Conservation (phyloP, 2,888 invertebrate species). For the Pardosa pseudoannulata region DNA sequence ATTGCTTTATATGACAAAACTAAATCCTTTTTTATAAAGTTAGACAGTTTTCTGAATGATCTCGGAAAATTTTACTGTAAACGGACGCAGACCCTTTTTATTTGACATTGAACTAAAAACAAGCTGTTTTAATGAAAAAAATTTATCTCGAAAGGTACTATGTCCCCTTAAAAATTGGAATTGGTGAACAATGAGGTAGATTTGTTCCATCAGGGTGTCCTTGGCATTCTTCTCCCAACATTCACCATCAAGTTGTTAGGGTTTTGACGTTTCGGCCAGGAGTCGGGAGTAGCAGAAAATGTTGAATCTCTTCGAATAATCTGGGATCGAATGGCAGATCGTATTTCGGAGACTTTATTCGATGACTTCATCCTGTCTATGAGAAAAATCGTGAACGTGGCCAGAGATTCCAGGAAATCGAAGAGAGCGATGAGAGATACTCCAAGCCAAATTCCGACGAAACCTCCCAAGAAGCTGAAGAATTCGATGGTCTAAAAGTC, state of each 20-base stretch:
- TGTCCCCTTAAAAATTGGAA: no score
- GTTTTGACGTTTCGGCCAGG: constrained; percentile 22
- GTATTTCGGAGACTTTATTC: constrained; percentile 14
- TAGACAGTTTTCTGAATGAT: no score
- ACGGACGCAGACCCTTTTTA: no score
- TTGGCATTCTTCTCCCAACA: not conserved
- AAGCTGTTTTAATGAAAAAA: no score
- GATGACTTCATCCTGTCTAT: constrained; percentile 32
- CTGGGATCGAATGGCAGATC: constrained; percentile 24
- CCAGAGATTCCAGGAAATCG: constrained; percentile 60
- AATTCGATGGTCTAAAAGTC: constrained; percentile 52
- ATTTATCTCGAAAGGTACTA: no score
- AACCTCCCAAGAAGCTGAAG: constrained; percentile 66
- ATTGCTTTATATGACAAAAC: no score
- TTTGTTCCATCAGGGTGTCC: no score
- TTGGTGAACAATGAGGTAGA: no score
- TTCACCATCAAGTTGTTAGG: constrained; percentile 23
- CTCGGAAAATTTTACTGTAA: no score
- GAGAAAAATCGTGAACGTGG: constrained; percentile 35
- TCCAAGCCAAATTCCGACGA: constrained; percentile 69
- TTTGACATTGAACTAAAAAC: no score
- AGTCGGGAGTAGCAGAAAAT: constrained; percentile 24
- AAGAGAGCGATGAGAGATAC: constrained; percentile 60
- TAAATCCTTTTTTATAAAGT: no score
- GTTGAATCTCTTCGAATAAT: constrained; percentile 26